Conservation (phyloP, 2,888 invertebrate genomes). For the Nephrotoma flavescens region DNA sequence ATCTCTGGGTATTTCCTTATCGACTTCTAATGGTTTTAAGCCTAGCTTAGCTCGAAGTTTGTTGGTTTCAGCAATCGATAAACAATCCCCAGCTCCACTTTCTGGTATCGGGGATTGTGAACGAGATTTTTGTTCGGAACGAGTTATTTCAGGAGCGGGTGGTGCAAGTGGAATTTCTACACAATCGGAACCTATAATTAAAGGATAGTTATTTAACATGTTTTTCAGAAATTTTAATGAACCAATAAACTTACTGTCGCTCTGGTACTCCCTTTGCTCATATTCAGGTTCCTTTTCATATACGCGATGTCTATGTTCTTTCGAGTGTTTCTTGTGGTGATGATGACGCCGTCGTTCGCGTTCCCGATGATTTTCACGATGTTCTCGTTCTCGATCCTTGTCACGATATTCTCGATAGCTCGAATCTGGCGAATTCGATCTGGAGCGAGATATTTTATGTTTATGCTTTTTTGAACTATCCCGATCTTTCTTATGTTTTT, state of each 20-base stretch:
- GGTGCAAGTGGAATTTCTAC: conserved; percentile 29
- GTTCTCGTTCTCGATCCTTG: conserved; percentile 14
- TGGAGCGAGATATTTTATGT: conserved; percentile 20
- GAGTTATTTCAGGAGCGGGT: conserved; percentile 11
- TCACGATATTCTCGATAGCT: conserved; percentile 12
- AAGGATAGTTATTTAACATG: neutral
- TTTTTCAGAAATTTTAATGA: neutral
- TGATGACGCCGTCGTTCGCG: conserved; percentile 10
- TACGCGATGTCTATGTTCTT: neutral
- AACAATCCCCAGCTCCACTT: conserved; percentile 35
- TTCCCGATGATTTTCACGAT: conserved; percentile 12
- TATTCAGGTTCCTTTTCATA: conserved; percentile 11
- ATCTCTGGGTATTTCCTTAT: conserved; percentile 13
- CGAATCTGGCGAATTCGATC: conserved; percentile 8
- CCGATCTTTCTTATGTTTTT: conserved; percentile 29
- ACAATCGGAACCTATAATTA: conserved; percentile 30
- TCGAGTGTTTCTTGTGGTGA: neutral
- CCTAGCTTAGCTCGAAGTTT: conserved; percentile 84
- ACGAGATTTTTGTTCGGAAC: conserved; percentile 11
- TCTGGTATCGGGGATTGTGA: conserved; percentile 28
- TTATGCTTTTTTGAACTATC: conserved; percentile 22
- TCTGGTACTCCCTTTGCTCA: conserved; percentile 23
- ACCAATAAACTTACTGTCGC: conserved; percentile 28
- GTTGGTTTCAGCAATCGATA: conserved; percentile 77
- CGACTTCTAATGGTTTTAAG: conserved; percentile 72